These are phyloP conservation scores for Larimichthys crocea DNA, from an alignment of 2,113 vertebrate genomes.

Conservation along the genomic window DNA sequence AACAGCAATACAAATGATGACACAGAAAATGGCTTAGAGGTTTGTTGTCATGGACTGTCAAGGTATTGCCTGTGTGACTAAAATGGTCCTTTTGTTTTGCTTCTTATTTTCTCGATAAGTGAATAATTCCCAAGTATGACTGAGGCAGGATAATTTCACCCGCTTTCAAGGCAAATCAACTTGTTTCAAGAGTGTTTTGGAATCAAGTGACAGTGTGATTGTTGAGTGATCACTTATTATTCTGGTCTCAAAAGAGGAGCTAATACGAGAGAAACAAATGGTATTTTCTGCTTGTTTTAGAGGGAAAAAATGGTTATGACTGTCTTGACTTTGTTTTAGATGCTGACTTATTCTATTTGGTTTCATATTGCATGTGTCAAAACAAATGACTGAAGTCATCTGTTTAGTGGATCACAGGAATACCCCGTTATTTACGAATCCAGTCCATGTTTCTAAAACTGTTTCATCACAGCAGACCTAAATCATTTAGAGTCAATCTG, in stretches of 20 bases:
- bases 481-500: background rate
- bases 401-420: background rate
- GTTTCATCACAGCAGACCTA: background rate
- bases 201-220: background rate
- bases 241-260: background rate
- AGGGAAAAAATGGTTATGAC: background rate
- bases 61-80: background rate
- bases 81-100: background rate
- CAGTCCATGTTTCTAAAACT: background rate
- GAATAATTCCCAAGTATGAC: background rate
- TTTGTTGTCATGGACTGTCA: background rate
- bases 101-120: background rate
- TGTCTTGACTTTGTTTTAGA: background rate
- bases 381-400: background rate
- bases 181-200: background rate
- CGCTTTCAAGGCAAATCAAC: background rate
- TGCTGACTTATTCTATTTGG: background rate
- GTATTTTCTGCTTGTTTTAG: background rate
- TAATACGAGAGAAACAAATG: background rate
- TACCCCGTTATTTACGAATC: too few species aligned
- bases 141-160: background rate
- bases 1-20: background rate
- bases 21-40: background rate
- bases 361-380: background rate
- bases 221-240: background rate